phyloP scores from a whole-genome alignment of 1,140 invertebrate species.

The Drosophila virilis region DNA sequence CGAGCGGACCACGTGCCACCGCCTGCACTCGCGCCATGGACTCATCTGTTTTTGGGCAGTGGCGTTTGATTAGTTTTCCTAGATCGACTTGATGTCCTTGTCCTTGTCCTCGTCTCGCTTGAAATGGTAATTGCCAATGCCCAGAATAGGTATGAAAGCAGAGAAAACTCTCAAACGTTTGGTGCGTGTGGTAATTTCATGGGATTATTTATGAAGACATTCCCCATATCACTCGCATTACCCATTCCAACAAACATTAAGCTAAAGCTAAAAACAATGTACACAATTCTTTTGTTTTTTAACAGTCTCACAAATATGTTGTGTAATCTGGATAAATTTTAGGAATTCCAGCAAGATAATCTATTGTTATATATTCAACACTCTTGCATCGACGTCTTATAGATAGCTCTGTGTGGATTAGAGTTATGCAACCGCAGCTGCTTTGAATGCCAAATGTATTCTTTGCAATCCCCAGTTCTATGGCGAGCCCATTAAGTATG shows the following conservation, averaged over 20 bases:
- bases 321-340: neutral
- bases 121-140: conserved; percentile 71
- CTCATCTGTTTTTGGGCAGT: conserved; percentile 57
- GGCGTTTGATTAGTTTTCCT: conserved; percentile 80
- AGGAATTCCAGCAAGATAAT: neutral
- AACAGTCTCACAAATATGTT: too few species aligned
- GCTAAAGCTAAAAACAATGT: neutral
- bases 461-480: neutral
- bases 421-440: conserved; percentile 11
- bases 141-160: conserved; percentile 34
- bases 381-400: neutral
- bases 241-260: conserved; percentile 6
- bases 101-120: conserved; percentile 10
- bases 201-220: conserved; percentile 58
- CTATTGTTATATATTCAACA: neutral
- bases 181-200: conserved; percentile 52
- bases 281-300: neutral
- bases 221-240: conserved; percentile 18
- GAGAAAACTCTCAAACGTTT: conserved; percentile 27
- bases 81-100: conserved; percentile 45
- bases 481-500: neutral
- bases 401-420: neutral
- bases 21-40: conserved; percentile 3
- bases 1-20: conserved; percentile 28
- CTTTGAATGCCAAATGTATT: conserved; percentile 7